Base-by-base conservation (phyloP, 2,113 vertebrate species). In the Neolamprologus sp. region DNA sequence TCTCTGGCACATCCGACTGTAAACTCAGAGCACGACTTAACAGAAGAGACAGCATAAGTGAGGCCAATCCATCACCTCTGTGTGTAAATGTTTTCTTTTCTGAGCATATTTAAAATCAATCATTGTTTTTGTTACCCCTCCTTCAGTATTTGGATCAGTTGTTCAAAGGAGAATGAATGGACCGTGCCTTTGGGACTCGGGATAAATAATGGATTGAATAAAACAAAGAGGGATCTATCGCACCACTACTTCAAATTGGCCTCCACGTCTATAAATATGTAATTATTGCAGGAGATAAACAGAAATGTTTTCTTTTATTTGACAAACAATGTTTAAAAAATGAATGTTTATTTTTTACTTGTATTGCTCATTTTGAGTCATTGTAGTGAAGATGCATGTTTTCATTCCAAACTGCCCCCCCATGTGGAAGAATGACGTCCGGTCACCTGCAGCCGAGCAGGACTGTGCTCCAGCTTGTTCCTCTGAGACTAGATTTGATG, bases 321-420 rank as follows among this genome's bases (percentile, higher is more conserved):
- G n/a, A 33, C 7, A 53, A 81, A 60, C 63, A 68, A 33, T 83
- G 68, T 85, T 85, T 23, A 80, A 81, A 81, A 78, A 80, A 26
- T 16, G 5, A 78, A 68, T 75, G 63, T 89, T 84, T 84, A 51
- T 90, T 87, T 91, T 88, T 42, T 91, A 88, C 42, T 88, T 47
- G 8, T 84, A 60, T 85, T 85, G 47, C 21, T 80, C 83, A 83
- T 81, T 87, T 85, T 5, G 53, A 16, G 84, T 87, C 85, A 88
- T 42, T 89, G 91, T 92, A 85, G 91, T 90, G 80, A 83, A 84
- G 88, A 88, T 94, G 94, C 93, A 94, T 93, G 94, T 92, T 85
- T 85, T 19, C 21, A 73, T 87, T 85, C 68, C 23, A 81, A 78
- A 21, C 26, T 23, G n/a, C 5, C 58, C 21, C n/a, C n/a, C 35